These are phyloP conservation scores for Anguilla japonica DNA, from an alignment of 2,113 vertebrate genomes.

Conservation along the genomic window DNA sequence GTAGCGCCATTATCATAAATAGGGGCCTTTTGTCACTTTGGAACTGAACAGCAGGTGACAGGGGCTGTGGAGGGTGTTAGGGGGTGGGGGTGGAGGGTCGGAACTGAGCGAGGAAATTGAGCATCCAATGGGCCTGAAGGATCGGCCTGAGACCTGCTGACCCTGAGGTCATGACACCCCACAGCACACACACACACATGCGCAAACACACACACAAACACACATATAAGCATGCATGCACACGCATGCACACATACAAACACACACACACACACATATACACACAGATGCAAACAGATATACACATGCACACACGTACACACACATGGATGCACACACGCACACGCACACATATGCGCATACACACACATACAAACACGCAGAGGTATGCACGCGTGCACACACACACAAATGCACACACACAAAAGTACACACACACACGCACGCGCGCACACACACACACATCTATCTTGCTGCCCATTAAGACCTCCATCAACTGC, in stretches of 20 bases:
- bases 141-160: slow-evolving; percentile 23
- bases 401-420: not conserved
- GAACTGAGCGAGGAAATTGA: slow-evolving; percentile 10
- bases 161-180: slow-evolving; percentile 22
- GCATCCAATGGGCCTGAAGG: slow-evolving; percentile 5
- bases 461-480: slow-evolving; percentile 17
- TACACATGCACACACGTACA: not conserved
- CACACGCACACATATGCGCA: slow-evolving; percentile 23
- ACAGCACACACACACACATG: not conserved
- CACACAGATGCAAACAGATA: too few relatives aligned
- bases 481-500: slow-evolving; percentile 39
- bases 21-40: slow-evolving; percentile 36
- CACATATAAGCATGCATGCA: not conserved
- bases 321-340: slow-evolving; percentile 31
- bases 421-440: slow-evolving; percentile 34
- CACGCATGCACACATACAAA: not conserved
- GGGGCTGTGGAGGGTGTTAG: slow-evolving; percentile 34
- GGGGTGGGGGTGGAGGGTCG: not conserved
- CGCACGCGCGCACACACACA: slow-evolving; percentile 1
- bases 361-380: slow-evolving; percentile 24
- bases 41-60: slow-evolving; percentile 59
- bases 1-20: slow-evolving; percentile 55
- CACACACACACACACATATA: slow-evolving; percentile 32
- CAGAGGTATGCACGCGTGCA: slow-evolving; percentile 15
- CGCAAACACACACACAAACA: slow-evolving; percentile 28